Percentiles rank a stretch among this genome's conserved stretches.
Evolutionary conservation across 2,888 invertebrate genomes (phyloP).

Genomic region (Drosophila nr. fundita): DNA sequence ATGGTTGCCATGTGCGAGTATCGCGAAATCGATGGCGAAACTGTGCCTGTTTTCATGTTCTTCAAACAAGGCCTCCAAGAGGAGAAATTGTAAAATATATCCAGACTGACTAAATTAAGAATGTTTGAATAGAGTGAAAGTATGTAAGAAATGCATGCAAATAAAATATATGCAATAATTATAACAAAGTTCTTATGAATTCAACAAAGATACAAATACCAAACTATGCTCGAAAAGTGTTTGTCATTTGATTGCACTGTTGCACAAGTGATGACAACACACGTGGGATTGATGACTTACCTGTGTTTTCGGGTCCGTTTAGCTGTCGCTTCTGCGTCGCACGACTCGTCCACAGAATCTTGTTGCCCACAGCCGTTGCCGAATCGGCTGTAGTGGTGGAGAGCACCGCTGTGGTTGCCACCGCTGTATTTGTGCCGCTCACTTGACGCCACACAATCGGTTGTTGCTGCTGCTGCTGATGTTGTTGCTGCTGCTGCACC

Average conservation of each 20-base stretch:
- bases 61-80: conserved; percentile 98
- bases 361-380: conserved; percentile 75
- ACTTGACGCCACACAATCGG: conserved; percentile 83
- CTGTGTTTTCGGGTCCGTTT: conserved; percentile 84
- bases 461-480: conserved; percentile 68
- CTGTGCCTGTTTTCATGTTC: conserved; percentile 96
- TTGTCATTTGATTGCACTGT: background rate
- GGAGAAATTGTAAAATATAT: conserved; percentile 92
- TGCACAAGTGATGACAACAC: background rate
- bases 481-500: conserved; percentile 65
- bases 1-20: conserved; percentile 97
- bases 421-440: conserved; percentile 72
- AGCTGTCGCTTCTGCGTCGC: conserved; percentile 81
- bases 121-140: background rate
- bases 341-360: conserved; percentile 82
- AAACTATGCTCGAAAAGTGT: conserved; percentile 4
- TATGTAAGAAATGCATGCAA: background rate
- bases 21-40: conserved; percentile 93
- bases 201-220: background rate
- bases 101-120: background rate
- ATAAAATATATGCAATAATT: background rate
- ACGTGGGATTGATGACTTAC: conserved; percentile 45
- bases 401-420: conserved; percentile 72
- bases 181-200: background rate
- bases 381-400: conserved; percentile 72